Evolutionary conservation across 2,797 vertebrate species (phyloP).

Genomic region (Argentina silus): DNA sequence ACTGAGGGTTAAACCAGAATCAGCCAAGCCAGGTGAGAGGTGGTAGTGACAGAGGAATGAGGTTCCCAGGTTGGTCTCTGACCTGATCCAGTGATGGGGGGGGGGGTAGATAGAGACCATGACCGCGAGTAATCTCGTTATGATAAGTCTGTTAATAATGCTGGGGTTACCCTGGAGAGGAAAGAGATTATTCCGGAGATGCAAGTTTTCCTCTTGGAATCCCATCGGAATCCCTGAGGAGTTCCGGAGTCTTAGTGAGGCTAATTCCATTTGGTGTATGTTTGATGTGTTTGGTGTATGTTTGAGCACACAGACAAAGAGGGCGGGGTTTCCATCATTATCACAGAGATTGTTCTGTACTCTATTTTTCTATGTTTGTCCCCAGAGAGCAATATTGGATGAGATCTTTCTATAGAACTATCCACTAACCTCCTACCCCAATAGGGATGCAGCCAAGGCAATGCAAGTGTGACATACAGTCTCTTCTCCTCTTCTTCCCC

Average conservation of each 20-base stretch:
- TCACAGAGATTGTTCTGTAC: too few relatives aligned
- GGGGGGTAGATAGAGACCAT: slow-evolving; percentile 53
- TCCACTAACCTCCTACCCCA: too few relatives aligned
- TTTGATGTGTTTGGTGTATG: slow-evolving; percentile 31
- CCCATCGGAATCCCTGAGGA: slow-evolving; percentile 52
- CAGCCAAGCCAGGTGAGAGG: not conserved
- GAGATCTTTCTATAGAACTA: too few relatives aligned
- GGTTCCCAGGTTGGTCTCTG: slow-evolving; percentile 56
- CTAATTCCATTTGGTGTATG: slow-evolving; percentile 63
- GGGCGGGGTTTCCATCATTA: too few relatives aligned
- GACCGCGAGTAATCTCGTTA: slow-evolving; percentile 64
- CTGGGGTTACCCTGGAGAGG: slow-evolving; percentile 45
- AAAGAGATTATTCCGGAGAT: slow-evolving; percentile 64
- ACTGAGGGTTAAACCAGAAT: too few relatives aligned
- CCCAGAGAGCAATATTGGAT: too few relatives aligned
- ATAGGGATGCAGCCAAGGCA: too few relatives aligned
- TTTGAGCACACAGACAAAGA: too few relatives aligned
- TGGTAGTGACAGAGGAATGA: slow-evolving; percentile 50
- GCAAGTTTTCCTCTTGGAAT: slow-evolving; percentile 33
- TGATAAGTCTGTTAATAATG: slow-evolving; percentile 65
- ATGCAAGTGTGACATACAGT: too few relatives aligned
- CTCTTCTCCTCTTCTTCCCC: slow-evolving; percentile 18
- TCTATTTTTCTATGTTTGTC: too few relatives aligned
- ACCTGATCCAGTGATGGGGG: slow-evolving; percentile 38
- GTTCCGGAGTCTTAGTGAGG: slow-evolving; percentile 55